Conservation (phyloP, 2,797 vertebrate species). For the Thamnophis elegans region DNA sequence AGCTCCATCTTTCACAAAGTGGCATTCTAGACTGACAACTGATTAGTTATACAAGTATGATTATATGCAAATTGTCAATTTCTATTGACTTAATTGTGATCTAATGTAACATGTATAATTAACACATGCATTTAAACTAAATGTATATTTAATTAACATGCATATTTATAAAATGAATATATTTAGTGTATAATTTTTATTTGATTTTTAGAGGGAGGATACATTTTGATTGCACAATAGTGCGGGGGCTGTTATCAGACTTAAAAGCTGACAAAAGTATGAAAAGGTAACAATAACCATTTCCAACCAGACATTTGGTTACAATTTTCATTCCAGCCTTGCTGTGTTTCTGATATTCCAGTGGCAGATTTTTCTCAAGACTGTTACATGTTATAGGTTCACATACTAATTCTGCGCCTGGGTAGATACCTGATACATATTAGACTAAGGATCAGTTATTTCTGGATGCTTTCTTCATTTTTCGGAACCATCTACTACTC, state of each 20-base stretch:
- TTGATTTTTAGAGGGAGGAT: constrained; percentile 60
- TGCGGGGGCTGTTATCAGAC: constrained; percentile 64
- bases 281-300: constrained; percentile 38
- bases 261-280: constrained; percentile 61
- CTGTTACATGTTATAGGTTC: constrained; percentile 7
- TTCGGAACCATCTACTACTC: background rate
- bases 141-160: constrained; percentile 84
- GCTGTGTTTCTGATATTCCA: constrained; percentile 53
- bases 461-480: background rate
- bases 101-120: constrained; percentile 82
- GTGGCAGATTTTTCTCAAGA: constrained; percentile 47
- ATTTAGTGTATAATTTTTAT: constrained; percentile 73
- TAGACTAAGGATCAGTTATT: background rate
- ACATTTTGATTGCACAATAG: constrained; percentile 67
- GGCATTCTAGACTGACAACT: constrained; percentile 77
- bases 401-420: background rate
- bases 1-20: constrained; percentile 59
- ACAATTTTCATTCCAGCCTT: constrained; percentile 57
- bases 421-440: background rate
- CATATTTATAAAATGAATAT: constrained; percentile 84
- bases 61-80: constrained; percentile 83
- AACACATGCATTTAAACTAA: constrained; percentile 82
- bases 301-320: constrained; percentile 56
- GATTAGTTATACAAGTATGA: constrained; percentile 79
- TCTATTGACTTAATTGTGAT: constrained; percentile 84